Base-by-base conservation (phyloP, 2,113 vertebrate species). In the Chroicocephalus ridibundus region DNA sequence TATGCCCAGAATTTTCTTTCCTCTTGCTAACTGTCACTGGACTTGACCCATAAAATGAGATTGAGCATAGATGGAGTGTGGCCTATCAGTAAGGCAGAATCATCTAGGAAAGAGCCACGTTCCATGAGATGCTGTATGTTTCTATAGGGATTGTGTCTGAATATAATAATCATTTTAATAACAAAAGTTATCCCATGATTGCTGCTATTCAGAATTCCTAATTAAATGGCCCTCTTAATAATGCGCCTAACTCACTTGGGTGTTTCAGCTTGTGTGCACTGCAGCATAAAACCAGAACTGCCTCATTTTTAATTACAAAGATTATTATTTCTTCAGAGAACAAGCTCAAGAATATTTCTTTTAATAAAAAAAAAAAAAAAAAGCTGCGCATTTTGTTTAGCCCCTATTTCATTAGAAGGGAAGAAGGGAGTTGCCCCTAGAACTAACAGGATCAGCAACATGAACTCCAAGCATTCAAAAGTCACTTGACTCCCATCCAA, bases 1-100 rank as follows among this genome's bases (percentile, higher is more conserved):
- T 99, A 98, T 32, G 98, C 88, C 52, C 42, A 77, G n/a, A 68
- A 68, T 62, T 58, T 81, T 68, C 26, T 58, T 90, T 75, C 42
- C 32, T 40, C 29, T 92, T 89, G 15, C 26, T 22, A 2, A 60
- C 38, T 91, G 14, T 57, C 7, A 15, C 8, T 51, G 83, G 29
- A 31, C 21, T 55, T 83, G 22, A 55, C 36, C 46, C 49, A 29
- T 51, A 65, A 65, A 82, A 47, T 47, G 18, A 68, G 74, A 90
- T 62, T 71, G 72, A 46, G 65, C 34, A 14, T 40, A 55, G 16
- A 5, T 26, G 15, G 69, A 89, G n/a, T 10, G 5, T 60, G 36
- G 47, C 47, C 62, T 82, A 6, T 58, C 25, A 57, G 52, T 54
- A 95, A 76, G 89, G 13, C 5, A 9, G 38, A 74, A 82, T 58